Evolutionary conservation across 2,113 vertebrate genomes (phyloP).

Genomic region (Bungarus multicinctus): DNA sequence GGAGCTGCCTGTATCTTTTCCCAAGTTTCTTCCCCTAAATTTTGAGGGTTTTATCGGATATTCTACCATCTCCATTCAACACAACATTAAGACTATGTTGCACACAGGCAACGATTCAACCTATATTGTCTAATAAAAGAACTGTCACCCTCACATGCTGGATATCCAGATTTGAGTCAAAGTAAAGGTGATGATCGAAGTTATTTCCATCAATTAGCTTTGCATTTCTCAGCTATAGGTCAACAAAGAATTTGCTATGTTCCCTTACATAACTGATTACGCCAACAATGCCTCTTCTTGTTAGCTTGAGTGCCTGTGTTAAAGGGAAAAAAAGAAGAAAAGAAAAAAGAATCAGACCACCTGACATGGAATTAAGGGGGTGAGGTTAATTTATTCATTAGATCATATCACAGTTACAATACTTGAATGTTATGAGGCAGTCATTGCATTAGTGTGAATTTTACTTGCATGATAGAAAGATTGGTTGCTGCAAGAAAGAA

Average conservation of each 20-base stretch:
- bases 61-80: slow-evolving; percentile 74
- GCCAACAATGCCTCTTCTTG: slow-evolving; percentile 83
- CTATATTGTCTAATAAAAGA: slow-evolving; percentile 67
- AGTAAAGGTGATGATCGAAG: slow-evolving; percentile 82
- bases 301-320: slow-evolving; percentile 6
- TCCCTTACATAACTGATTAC: slow-evolving; percentile 83
- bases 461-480: too few relatives aligned
- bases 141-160: slow-evolving; percentile 85
- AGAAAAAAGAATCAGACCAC: not conserved
- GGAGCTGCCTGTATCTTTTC: slow-evolving; percentile 56
- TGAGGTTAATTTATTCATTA: not conserved
- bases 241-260: slow-evolving; percentile 72
- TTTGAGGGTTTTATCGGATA: too few relatives aligned
- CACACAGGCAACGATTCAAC: slow-evolving; percentile 71
- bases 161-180: slow-evolving; percentile 75
- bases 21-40: too few relatives aligned
- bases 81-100: slow-evolving; percentile 76
- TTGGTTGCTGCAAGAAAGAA: not conserved
- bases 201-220: slow-evolving; percentile 86
- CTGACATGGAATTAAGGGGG: not conserved
- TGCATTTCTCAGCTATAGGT: slow-evolving; percentile 79
- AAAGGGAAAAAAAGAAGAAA: not conserved
- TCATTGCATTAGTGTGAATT: not conserved
- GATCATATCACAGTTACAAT: not conserved
- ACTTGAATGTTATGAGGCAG: not conserved